Conservation (phyloP, 1,140 invertebrate species). For the Aphelinus atriplicis region DNA sequence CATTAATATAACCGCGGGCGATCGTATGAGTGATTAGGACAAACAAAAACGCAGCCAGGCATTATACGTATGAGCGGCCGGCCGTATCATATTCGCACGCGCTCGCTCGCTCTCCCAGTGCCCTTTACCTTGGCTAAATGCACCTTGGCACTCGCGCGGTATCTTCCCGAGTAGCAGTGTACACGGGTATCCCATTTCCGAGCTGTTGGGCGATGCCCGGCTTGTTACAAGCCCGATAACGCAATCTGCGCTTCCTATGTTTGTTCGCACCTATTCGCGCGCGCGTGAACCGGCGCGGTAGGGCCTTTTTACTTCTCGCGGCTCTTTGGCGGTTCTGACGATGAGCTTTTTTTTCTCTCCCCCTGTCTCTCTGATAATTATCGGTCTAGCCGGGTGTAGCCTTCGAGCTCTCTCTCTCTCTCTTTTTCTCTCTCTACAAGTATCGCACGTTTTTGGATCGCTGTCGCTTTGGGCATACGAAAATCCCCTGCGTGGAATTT, state of each 20-base stretch:
- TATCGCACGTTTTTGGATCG: too few species aligned
- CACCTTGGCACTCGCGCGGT: neutral
- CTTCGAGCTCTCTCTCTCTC: too few species aligned
- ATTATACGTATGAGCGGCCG: too few species aligned
- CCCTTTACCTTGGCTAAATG: neutral
- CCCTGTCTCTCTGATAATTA: too few species aligned
- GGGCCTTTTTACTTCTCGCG: neutral
- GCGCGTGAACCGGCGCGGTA: neutral
- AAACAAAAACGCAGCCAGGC: too few species aligned
- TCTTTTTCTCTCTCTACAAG: too few species aligned
- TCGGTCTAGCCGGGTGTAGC: too few species aligned
- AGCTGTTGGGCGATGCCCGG: conserved; percentile 19
- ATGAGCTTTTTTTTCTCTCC: neutral
- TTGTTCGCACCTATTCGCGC: conserved; percentile 18
- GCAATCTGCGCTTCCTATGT: conserved; percentile 29
- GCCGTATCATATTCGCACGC: neutral
- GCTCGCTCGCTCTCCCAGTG: neutral
- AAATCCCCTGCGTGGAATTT: too few species aligned
- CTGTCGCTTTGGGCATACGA: too few species aligned
- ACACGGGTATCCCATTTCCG: conserved; percentile 41
- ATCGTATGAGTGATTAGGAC: too few species aligned
- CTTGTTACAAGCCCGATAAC: conserved; percentile 33
- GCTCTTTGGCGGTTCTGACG: neutral
- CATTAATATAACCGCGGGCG: too few species aligned
- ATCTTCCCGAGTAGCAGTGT: conserved; percentile 32